Base-by-base conservation (phyloP, 2,888 invertebrate genomes). In the Drosophila barbarae region DNA sequence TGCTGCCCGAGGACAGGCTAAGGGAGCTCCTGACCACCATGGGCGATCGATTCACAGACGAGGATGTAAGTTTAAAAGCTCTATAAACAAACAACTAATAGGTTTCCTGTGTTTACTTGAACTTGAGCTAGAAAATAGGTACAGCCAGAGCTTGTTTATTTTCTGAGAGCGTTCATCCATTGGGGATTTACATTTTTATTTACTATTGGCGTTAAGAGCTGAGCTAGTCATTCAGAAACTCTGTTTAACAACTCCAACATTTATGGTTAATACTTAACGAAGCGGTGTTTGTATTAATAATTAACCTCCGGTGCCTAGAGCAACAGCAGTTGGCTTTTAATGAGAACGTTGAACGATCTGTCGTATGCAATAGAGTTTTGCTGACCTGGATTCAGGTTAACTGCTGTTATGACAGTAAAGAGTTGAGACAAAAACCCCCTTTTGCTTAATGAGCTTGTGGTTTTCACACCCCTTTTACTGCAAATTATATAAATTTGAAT, bases 41-140 rank as follows among this genome's bases (percentile, higher is more conserved):
- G 98, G 99, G 98, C 5, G 98, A 99, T 90, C 92, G 98, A 44
- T 96, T 96, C 89, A 93, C 95, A n/a, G 98, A 98, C 86, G 98
- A 98, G 87, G 98, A 98, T 90, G 90, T 90, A 71, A 74, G 87
- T 76, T 47, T 9, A 5, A 26, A 9, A 42, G 9, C 42, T 1
- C 9, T 5, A 2, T 23, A 15, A 21, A 30, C 26, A 26, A 5
- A 28, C n/a, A 23, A 41, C n/a, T n/a, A 23, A 13, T 21, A 12
- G 21, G 39, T 3, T 7, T 5, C 3, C 12, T 12, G 13, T 42
- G 46, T 30, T 30, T 46, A 18, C 13, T 13, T 9, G 18, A 46
- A 46, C 46, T 46, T 46, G 46, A 46, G 46, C 18, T 32, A 13
- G 28, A 28, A 28, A 30, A 18, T 32, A 5, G 18, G 30, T 46